A percentile compares a stretch with the other conserved stretches of the same genome.
Conservation (phyloP, 2,797 vertebrate genomes). For the Thalassophryne amazonica region DNA sequence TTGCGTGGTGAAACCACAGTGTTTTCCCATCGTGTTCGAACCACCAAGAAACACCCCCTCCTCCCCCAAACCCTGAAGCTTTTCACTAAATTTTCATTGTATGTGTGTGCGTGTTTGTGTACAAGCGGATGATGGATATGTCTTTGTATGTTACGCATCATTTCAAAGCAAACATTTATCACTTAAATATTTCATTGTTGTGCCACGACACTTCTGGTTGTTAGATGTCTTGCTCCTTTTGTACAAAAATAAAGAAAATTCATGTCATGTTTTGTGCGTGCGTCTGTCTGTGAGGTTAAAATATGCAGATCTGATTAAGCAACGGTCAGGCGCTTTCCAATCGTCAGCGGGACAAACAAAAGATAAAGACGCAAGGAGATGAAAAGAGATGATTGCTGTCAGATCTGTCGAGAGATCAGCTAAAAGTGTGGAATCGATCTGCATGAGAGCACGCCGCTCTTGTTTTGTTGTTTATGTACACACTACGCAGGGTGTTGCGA, state of each 20-base stretch:
- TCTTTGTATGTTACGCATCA: slow-evolving; percentile 65
- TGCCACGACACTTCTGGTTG: slow-evolving; percentile 48
- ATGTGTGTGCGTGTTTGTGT: slow-evolving; percentile 24
- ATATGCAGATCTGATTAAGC: neutral
- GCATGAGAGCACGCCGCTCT: too few relatives aligned
- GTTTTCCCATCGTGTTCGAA: slow-evolving; percentile 15
- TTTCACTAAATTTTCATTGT: slow-evolving; percentile 33
- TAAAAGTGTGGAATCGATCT: too few relatives aligned
- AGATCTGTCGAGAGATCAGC: too few relatives aligned
- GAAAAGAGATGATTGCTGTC: neutral
- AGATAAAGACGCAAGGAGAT: neutral
- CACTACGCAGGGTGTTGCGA: too few relatives aligned
- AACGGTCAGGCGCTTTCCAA: neutral
- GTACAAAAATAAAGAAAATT: slow-evolving; percentile 72
- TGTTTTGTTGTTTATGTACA: too few relatives aligned
- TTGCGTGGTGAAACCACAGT: slow-evolving; percentile 40
- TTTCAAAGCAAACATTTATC: slow-evolving; percentile 77
- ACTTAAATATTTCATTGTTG: slow-evolving; percentile 65
- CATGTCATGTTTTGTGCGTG: neutral
- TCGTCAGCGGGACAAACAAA: neutral
- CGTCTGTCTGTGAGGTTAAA: neutral
- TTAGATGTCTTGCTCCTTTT: slow-evolving; percentile 52
- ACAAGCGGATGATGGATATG: slow-evolving; percentile 4
- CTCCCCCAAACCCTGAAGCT: neutral
- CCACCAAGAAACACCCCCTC: slow-evolving; percentile 26